Base-by-base conservation (phyloP, 2,888 invertebrate genomes). In the Drosophila paracracens region DNA sequence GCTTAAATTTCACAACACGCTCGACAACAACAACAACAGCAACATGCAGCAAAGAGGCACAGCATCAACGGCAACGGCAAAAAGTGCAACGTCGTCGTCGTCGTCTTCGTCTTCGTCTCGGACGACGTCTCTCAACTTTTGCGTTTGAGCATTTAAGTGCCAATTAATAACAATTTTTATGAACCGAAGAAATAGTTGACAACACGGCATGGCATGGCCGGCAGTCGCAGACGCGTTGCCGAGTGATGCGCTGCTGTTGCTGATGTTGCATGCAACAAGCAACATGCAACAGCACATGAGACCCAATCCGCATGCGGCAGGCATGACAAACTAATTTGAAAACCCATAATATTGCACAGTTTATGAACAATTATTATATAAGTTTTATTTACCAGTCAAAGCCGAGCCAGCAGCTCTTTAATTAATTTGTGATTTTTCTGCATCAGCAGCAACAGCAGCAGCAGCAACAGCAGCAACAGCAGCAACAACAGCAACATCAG, bases 81-180 rank as follows among this genome's bases (percentile, higher is more conserved):
- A 70, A 77, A 82, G 73, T 72, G 69, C 76, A 67, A 74, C 73
- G 72, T 71, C 70, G 52, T 25, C 25, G 25, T 36, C 11, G 1
- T 36, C 58, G 56, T 59, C 60, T 60, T 57, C 64, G 67, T 40
- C 16, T 21, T 62, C 73, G 73, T 67, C 76, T 63, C 70, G 70
- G 74, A 79, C 79, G 81, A 83, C 80, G 80, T 86, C 85, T 86
- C 89, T 88, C 89, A 88, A 86, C 85, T 91, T 92, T 91, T 88
- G 91, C 91, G 91, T 91, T 92, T 92, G 92, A 91, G 91, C 92
- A 91, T 92, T 92, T 92, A 92, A 92, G 92, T 92, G 92, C 92
- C 92, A 92, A 92, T 92, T 92, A 92, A 92, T 92, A 92, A 92
- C 92, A 92, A 92, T 92, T 92, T 92, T 92, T 92, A 92, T 92